Evolutionary conservation across 2,797 vertebrate genomes (phyloP).

Genomic region (Oceanodroma leucorhoa): DNA sequence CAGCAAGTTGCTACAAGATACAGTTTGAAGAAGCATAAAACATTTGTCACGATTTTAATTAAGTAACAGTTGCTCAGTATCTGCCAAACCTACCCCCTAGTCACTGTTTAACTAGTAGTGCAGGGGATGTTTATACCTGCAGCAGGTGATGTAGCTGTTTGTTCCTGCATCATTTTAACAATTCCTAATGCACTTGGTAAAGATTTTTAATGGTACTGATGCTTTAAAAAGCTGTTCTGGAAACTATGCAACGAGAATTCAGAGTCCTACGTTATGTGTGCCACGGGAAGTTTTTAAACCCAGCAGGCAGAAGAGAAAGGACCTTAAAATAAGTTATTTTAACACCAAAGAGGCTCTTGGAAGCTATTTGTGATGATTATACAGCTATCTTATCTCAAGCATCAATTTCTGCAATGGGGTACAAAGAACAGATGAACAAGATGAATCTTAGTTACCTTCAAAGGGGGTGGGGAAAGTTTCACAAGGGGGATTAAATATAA

Average conservation of each 20-base stretch:
- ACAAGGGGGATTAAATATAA: not conserved
- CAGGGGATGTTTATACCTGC: not conserved
- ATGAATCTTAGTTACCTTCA: constrained; percentile 63
- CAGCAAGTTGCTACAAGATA: not conserved
- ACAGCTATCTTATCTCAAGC: constrained; percentile 42
- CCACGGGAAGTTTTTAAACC: not conserved
- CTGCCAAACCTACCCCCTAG: not conserved
- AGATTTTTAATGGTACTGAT: not conserved
- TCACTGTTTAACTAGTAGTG: not conserved
- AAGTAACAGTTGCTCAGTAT: not conserved
- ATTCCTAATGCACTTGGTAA: not conserved
- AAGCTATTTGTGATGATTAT: constrained; percentile 56
- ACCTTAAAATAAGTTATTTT: constrained; percentile 55
- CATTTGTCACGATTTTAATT: not conserved
- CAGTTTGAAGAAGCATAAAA: not conserved
- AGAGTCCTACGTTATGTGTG: not conserved
- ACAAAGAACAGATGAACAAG: constrained; percentile 44
- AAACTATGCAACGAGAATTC: not conserved
- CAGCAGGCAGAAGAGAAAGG: constrained; percentile 1
- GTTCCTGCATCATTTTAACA: not conserved
- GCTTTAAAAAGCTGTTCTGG: not conserved
- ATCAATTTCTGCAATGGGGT: constrained; percentile 61
- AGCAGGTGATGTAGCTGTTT: not conserved
- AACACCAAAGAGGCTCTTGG: constrained; percentile 26
- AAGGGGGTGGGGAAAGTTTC: not conserved